phyloP scores from a whole-genome alignment of 1,140 invertebrate genomes.

The Nebria ingens region DNA sequence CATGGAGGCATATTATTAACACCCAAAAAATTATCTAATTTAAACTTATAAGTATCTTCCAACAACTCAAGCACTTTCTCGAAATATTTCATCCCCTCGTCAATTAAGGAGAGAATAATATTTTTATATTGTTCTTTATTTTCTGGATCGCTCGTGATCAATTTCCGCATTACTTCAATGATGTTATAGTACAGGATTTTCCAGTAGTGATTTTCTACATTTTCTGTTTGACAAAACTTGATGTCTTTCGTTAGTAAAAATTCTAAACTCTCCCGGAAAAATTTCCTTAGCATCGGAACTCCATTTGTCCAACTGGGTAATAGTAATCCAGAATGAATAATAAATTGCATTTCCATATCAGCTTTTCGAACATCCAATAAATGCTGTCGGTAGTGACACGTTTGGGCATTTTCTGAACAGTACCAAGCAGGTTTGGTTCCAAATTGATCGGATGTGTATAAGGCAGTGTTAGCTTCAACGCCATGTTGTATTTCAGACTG shows the following conservation, averaged over 20 bases:
- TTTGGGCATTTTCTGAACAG: conserved; percentile 42
- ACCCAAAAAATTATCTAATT: conserved; percentile 51
- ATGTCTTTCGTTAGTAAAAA: conserved; percentile 69
- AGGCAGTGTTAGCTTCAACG: conserved; percentile 13
- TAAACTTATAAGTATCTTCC: conserved; percentile 63
- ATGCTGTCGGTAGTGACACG: conserved; percentile 36
- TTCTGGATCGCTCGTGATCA: conserved; percentile 35
- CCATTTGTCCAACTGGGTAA: conserved; percentile 37
- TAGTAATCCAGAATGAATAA: conserved; percentile 37
- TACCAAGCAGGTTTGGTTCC: conserved; percentile 43
- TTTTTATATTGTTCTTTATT: conserved; percentile 51
- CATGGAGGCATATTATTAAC: conserved; percentile 41
- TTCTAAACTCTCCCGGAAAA: conserved; percentile 61
- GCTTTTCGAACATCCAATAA: conserved; percentile 41
- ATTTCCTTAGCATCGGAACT: conserved; percentile 39
- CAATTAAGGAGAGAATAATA: conserved; percentile 60
- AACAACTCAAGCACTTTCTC: conserved; percentile 63
- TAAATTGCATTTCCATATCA: conserved; percentile 44
- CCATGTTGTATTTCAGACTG: no score
- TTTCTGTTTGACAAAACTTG: conserved; percentile 79
- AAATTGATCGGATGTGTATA: conserved; percentile 38
- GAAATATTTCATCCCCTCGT: conserved; percentile 71
- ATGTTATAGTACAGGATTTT: conserved; percentile 86
- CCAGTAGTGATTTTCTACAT: conserved; percentile 86
- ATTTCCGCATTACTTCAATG: conserved; percentile 69